Evolutionary conservation across 2,888 invertebrate species (phyloP).

Genomic region (Bedellia somnulentella): DNA sequence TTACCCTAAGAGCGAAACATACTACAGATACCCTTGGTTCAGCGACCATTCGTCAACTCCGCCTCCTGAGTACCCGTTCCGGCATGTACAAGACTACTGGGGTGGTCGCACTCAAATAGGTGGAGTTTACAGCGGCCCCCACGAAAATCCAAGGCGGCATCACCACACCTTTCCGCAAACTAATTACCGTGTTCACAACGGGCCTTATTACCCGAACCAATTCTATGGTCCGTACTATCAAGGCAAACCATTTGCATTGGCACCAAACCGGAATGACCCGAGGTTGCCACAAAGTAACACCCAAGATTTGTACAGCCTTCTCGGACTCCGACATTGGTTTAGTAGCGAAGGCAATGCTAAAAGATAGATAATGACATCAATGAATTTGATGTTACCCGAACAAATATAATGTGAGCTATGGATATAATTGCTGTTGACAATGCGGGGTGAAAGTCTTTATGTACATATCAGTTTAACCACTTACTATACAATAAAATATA

Average conservation of each 20-base stretch:
- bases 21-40: constrained; percentile 44
- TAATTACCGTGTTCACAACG: constrained; percentile 27
- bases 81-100: constrained; percentile 51
- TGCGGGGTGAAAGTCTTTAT: no score
- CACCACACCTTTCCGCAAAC: constrained; percentile 46
- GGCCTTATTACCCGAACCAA: constrained; percentile 17
- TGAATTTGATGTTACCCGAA: constrained; percentile 58
- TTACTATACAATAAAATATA: no score
- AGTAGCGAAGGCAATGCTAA: constrained; percentile 47
- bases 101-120: constrained; percentile 34
- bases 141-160: constrained; percentile 45
- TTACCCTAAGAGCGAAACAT: constrained; percentile 24
- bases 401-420: constrained; percentile 55
- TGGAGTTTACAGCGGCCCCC: constrained; percentile 35
- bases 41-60: constrained; percentile 35
- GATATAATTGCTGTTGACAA: no score
- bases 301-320: constrained; percentile 45
- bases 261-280: constrained; percentile 26
- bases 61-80: constrained; percentile 45
- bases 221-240: constrained; percentile 25
- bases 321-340: constrained; percentile 51
- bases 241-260: constrained; percentile 27
- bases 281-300: constrained; percentile 26
- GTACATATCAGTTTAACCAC: no score
- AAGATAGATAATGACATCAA: constrained; percentile 39